These are phyloP conservation scores for Goniozus legneri DNA, from an alignment of 1,140 invertebrate species.

Conservation along the genomic window DNA sequence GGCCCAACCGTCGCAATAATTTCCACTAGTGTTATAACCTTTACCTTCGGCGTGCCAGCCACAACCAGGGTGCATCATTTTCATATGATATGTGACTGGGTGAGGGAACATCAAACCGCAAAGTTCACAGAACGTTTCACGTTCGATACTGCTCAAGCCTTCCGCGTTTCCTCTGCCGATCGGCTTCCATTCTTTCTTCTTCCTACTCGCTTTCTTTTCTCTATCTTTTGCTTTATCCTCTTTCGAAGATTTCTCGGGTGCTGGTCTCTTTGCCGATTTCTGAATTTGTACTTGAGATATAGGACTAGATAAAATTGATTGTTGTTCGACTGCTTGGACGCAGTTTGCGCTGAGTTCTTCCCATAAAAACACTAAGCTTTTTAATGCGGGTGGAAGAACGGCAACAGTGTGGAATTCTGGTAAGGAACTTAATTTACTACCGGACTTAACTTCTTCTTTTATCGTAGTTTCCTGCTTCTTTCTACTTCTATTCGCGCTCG, in stretches of 20 bases:
- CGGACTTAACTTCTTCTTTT: slow-evolving; percentile 58
- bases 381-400: slow-evolving; percentile 80
- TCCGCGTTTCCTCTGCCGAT: slow-evolving; percentile 34
- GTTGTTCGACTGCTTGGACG: slow-evolving; percentile 65
- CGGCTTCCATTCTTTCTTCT: slow-evolving; percentile 60
- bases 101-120: slow-evolving; percentile 76
- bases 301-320: slow-evolving; percentile 52
- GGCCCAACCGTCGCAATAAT: slow-evolving; percentile 82
- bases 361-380: slow-evolving; percentile 81
- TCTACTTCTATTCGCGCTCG: slow-evolving; percentile 65
- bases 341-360: slow-evolving; percentile 76
- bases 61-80: slow-evolving; percentile 84
- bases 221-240: slow-evolving; percentile 55
- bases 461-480: slow-evolving; percentile 56
- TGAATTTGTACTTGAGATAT: slow-evolving; percentile 46
- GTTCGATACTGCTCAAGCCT: slow-evolving; percentile 34
- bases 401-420: slow-evolving; percentile 61
- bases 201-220: slow-evolving; percentile 55
- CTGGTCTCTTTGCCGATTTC: slow-evolving; percentile 45
- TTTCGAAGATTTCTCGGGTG: slow-evolving; percentile 38
- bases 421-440: slow-evolving; percentile 36
- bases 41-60: slow-evolving; percentile 80
- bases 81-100: slow-evolving; percentile 90
- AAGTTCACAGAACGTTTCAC: slow-evolving; percentile 78
- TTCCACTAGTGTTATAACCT: slow-evolving; percentile 83